phyloP scores from a whole-genome alignment of 1,140 invertebrate species.

The Hermetia illucens region DNA sequence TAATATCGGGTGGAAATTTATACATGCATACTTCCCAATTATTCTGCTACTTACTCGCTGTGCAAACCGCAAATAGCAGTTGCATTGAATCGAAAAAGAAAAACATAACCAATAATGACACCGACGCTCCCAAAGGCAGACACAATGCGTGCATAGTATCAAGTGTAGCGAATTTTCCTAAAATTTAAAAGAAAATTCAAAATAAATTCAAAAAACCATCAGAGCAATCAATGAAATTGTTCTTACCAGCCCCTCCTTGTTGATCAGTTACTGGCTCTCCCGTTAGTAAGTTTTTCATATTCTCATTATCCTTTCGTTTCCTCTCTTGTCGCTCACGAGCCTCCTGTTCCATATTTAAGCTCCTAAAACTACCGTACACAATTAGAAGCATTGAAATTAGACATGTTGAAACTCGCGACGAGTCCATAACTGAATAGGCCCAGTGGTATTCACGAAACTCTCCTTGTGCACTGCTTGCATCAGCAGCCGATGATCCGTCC shows the following conservation, averaged over 20 bases:
- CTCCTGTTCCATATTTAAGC: slow-evolving; percentile 87
- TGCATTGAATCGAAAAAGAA: slow-evolving; percentile 99
- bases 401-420: slow-evolving; percentile 85
- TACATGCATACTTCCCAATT: too few species aligned
- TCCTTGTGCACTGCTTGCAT: not conserved
- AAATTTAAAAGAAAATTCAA: not conserved
- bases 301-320: slow-evolving; percentile 43
- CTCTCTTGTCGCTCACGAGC: slow-evolving; percentile 73
- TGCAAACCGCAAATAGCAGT: slow-evolving; percentile 92
- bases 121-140: slow-evolving; percentile 87
- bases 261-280: slow-evolving; percentile 31
- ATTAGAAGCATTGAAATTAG: slow-evolving; percentile 94
- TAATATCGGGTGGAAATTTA: too few species aligned
- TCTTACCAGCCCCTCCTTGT: too few species aligned
- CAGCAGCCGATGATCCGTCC: not conserved
- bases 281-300: slow-evolving; percentile 38
- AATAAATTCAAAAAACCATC: slow-evolving; percentile 4
- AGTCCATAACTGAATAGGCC: slow-evolving; percentile 94
- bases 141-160: slow-evolving; percentile 95
- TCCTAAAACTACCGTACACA: slow-evolving; percentile 89
- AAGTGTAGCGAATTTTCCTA: slow-evolving; percentile 46
- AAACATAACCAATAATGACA: slow-evolving; percentile 94
- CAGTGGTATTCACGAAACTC: slow-evolving; percentile 50
- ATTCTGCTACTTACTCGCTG: slow-evolving; percentile 81
- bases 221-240: not conserved